These are phyloP conservation scores for Strongylocentrotus purpuratus DNA, from an alignment of 35 echinoderm and acorn worm species.

Conservation along the genomic window DNA sequence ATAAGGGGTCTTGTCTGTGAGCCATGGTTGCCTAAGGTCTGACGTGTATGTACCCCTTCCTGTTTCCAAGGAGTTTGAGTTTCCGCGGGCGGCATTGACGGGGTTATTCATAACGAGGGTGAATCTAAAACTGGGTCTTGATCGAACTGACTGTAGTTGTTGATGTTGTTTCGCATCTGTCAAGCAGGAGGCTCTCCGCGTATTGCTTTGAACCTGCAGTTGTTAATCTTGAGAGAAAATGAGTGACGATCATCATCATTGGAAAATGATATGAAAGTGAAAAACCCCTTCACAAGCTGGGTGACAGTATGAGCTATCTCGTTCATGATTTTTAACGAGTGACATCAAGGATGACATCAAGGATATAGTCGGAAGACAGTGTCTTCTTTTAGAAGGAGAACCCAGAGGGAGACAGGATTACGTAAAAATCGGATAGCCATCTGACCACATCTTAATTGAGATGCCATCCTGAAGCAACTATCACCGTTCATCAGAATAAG, in stretches of 20 bases:
- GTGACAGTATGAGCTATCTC: background rate
- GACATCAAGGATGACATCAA: background rate
- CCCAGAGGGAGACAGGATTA: background rate
- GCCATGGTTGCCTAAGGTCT: background rate
- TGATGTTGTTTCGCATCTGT: conserved; percentile 2
- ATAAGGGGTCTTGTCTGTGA: background rate
- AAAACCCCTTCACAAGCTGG: background rate
- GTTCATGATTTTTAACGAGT: background rate
- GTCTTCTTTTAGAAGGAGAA: background rate
- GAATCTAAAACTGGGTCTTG: background rate
- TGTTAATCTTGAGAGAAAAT: background rate
- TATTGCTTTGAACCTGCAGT: background rate
- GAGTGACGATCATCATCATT: background rate
- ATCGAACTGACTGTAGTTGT: background rate
- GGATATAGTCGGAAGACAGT: background rate
- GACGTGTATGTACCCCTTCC: conserved; percentile 6
- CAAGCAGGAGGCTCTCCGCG: background rate
- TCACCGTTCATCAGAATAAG: background rate
- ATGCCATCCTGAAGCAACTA: background rate
- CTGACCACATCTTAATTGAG: background rate
- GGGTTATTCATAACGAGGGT: background rate
- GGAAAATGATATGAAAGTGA: background rate
- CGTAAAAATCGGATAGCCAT: background rate
- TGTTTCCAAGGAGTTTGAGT: background rate
- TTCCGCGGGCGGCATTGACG: background rate